Evolutionary conservation across 2,113 vertebrate genomes (phyloP).

Genomic region (Myocastor coypus): DNA sequence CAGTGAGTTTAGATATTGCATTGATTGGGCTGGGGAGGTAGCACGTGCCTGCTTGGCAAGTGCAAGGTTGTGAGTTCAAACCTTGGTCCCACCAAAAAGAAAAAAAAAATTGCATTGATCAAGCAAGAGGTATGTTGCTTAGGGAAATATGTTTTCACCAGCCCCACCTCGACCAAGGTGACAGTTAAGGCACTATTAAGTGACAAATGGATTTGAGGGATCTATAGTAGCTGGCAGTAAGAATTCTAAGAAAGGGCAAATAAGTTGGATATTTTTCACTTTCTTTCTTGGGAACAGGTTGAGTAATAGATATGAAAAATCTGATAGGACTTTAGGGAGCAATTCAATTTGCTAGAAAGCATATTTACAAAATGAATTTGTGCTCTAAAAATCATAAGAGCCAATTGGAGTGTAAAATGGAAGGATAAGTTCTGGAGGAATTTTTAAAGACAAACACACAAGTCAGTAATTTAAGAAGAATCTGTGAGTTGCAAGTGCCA

Average conservation of each 20-base stretch:
- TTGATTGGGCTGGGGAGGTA: too few relatives aligned
- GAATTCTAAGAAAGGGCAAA: conserved; percentile 21
- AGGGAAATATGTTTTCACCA: neutral
- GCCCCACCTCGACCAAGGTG: too few relatives aligned
- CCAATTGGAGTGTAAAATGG: neutral
- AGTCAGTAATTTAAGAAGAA: neutral
- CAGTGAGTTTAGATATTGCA: neutral
- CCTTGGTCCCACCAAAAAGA: too few relatives aligned
- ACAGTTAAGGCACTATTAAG: neutral
- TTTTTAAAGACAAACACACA: neutral
- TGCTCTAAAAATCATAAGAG: neutral
- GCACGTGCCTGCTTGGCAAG: too few relatives aligned
- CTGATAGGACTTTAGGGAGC: neutral
- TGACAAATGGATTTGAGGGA: neutral
- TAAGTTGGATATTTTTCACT: neutral
- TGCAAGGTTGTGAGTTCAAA: too few relatives aligned
- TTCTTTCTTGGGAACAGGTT: conserved; percentile 24
- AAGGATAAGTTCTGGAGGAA: neutral
- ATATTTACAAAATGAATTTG: conserved; percentile 3
- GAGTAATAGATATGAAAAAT: neutral
- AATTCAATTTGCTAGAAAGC: conserved; percentile 28
- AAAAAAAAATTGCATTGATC: neutral
- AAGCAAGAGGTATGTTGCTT: neutral
- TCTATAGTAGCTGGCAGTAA: neutral
- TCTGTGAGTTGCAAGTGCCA: neutral